Base-by-base conservation (phyloP, 2,797 vertebrate species). In the Taeniopygia guttata region DNA sequence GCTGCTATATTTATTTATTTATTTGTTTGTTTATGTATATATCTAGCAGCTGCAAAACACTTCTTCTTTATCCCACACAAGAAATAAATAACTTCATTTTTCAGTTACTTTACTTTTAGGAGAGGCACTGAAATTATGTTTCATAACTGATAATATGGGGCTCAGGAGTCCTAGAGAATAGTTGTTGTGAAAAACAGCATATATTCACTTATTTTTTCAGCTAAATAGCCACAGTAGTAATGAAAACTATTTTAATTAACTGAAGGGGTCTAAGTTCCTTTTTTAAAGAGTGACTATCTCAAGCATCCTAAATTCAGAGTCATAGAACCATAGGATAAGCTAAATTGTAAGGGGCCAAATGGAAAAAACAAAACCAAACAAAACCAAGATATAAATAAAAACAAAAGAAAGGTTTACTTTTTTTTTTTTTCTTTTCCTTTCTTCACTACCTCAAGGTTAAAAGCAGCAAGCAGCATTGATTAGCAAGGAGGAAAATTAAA, bases 351-450 rank as follows among this genome's bases (percentile, higher is more conserved):
- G 13, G 4, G 23, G 2, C 10, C 7, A 8, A n/a, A 10, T 20
- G 25, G 10, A 16, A 17, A 0, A 52, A 32, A 3, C 7, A 21
- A 18, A 0, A 27, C 21, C 48, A 45, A 29, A 27, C 7, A 34
- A 56, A 49, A 5, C 3, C 5, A 43, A 52, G 6, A 45, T 14
- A n/a, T 46, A 46, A 48, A 16, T 14, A n/a, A 51, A 46, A 48
- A 16, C 5, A 7, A n/a, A 36, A 54, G 43, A 58, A 40, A 15
- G 1, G 2, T 26, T 62, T 8, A 1, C 4, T 13, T 27, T 38
- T 7, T 1, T n/a, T n/a, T n/a, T n/a, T 3, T 43, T 34, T 73
- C 25, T 29, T 46, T 45, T 38, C 8, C 13, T 63, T 54, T 3
- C 22, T 77, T 70, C 10, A 43, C 12, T 62, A 52, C 45, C 5